Conservation (phyloP, 2,113 vertebrate genomes). For the Ochotona curzoniae region DNA sequence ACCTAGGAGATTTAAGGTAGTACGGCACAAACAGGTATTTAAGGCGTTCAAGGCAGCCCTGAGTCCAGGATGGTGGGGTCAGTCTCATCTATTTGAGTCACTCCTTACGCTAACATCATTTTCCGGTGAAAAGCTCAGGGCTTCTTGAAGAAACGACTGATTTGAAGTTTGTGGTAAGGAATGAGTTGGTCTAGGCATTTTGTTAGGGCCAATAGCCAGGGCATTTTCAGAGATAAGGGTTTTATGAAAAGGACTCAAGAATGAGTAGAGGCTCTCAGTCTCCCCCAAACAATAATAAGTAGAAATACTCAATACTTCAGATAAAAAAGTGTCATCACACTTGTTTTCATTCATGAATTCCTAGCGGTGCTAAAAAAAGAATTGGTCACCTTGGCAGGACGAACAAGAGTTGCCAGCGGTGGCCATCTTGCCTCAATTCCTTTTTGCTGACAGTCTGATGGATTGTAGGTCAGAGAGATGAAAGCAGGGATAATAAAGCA, state of each 20-base stretch:
- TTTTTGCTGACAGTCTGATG: too few relatives aligned
- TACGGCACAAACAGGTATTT: too few relatives aligned
- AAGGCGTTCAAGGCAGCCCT: too few relatives aligned
- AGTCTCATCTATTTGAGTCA: too few relatives aligned
- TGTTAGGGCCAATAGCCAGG: background rate
- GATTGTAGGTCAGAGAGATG: too few relatives aligned
- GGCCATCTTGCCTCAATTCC: too few relatives aligned
- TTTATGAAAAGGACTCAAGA: background rate
- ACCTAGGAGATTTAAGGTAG: too few relatives aligned
- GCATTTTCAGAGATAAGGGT: background rate
- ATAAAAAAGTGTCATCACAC: background rate
- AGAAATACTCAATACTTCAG: background rate
- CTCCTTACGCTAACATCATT: background rate
- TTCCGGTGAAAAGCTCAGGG: background rate
- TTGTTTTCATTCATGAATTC: constrained; percentile 1
- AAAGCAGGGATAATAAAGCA: too few relatives aligned
- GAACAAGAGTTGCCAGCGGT: background rate
- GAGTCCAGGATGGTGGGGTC: too few relatives aligned
- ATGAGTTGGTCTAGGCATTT: background rate
- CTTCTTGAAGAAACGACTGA: background rate
- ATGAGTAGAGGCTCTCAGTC: background rate
- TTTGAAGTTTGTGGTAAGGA: background rate
- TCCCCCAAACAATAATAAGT: background rate
- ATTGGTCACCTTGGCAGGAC: background rate
- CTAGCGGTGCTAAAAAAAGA: constrained; percentile 23